These are phyloP conservation scores for Tigriopus japonicus DNA, from an alignment of 1,140 invertebrate genomes.

Conservation along the genomic window DNA sequence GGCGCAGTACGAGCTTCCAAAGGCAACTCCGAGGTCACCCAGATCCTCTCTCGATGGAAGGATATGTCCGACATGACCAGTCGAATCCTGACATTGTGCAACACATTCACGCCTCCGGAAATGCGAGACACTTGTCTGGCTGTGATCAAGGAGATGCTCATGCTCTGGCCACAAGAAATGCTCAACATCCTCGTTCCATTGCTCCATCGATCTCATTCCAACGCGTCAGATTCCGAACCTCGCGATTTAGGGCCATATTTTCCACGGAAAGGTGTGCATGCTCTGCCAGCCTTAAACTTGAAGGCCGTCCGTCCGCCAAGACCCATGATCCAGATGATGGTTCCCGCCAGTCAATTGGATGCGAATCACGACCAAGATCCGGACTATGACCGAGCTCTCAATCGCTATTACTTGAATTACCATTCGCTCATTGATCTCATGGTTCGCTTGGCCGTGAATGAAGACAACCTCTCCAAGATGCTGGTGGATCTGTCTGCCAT, in stretches of 20 bases:
- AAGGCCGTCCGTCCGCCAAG: constrained; percentile 40
- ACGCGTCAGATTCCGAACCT: constrained; percentile 53
- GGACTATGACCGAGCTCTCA: constrained; percentile 52
- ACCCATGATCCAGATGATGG: constrained; percentile 71
- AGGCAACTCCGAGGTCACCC: constrained; percentile 42
- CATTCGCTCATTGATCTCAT: constrained; percentile 67
- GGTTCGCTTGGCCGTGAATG: constrained; percentile 63
- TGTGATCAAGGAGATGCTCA: constrained; percentile 61
- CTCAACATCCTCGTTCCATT: constrained; percentile 50
- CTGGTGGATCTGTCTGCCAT: constrained; percentile 59
- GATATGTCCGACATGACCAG: constrained; percentile 64
- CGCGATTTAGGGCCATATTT: constrained; percentile 48
- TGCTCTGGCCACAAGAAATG: constrained; percentile 54
- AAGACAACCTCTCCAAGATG: constrained; percentile 53
- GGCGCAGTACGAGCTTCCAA: constrained; percentile 28
- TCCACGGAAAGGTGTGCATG: constrained; percentile 37
- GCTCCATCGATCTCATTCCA: constrained; percentile 52
- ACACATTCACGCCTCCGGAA: constrained; percentile 72
- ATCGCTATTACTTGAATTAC: constrained; percentile 59
- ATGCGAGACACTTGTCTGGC: constrained; percentile 56
- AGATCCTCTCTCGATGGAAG: constrained; percentile 43
- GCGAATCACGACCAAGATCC: constrained; percentile 44
- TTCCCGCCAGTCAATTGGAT: constrained; percentile 28
- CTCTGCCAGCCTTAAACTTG: constrained; percentile 21
- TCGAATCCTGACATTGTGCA: constrained; percentile 63